These are phyloP conservation scores for Elaphurus davidianus DNA, from an alignment of 2,113 vertebrate genomes.

Conservation along the genomic window DNA sequence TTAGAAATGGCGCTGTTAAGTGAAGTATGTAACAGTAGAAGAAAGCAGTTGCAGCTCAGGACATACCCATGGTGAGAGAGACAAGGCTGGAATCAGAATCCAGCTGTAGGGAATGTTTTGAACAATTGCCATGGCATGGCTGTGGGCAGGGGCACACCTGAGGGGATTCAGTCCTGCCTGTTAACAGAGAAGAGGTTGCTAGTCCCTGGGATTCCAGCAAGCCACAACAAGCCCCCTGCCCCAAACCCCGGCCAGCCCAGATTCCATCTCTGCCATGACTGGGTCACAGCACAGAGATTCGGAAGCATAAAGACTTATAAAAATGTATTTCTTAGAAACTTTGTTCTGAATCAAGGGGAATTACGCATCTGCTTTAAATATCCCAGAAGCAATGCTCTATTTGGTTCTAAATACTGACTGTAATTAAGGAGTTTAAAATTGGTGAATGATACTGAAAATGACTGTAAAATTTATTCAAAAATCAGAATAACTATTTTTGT, in stretches of 20 bases:
- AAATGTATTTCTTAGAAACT: slow-evolving; percentile 33
- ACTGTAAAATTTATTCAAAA: slow-evolving; percentile 59
- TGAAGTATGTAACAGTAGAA: neutral
- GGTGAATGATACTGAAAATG: slow-evolving; percentile 58
- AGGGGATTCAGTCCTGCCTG: rapidly evolving
- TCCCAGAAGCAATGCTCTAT: slow-evolving; percentile 46
- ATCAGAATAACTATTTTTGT: slow-evolving; percentile 62
- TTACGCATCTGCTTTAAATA: slow-evolving; percentile 43
- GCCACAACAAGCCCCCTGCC: rapidly evolving
- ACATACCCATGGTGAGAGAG: neutral
- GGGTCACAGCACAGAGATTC: neutral
- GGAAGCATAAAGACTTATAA: neutral
- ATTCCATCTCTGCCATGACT: neutral
- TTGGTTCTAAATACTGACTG: slow-evolving; percentile 49
- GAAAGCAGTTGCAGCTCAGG: neutral
- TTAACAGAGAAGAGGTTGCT: neutral
- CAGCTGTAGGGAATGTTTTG: neutral
- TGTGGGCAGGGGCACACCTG: neutral
- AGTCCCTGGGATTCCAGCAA: rapidly evolving
- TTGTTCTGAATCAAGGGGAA: slow-evolving; percentile 38
- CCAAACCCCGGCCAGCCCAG: rapidly evolving
- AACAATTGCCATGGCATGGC: rapidly evolving
- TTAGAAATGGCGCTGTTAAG: neutral
- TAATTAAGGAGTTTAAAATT: slow-evolving; percentile 59
- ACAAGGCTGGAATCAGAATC: neutral